Conservation (phyloP, 2,113 vertebrate genomes). For the Grammomys dolichurus region DNA sequence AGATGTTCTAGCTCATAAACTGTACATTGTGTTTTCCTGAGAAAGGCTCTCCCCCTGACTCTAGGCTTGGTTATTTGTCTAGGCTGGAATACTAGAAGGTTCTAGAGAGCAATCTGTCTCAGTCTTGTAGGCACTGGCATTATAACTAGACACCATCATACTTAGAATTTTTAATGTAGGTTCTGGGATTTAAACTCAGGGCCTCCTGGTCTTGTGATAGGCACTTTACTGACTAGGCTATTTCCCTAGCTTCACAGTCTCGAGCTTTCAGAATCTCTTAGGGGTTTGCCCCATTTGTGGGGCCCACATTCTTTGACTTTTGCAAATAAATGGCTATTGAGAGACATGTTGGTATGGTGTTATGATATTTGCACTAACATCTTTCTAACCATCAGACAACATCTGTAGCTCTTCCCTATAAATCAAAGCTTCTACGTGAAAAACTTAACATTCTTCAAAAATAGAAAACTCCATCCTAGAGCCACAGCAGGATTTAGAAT, state of each 20-base stretch:
- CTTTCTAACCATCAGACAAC: not conserved
- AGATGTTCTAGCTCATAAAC: not conserved
- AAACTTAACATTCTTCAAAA: slow-evolving; percentile 12
- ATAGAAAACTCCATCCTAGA: not conserved
- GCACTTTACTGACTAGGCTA: no score
- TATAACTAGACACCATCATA: not conserved
- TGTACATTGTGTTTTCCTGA: not conserved
- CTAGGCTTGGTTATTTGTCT: not conserved
- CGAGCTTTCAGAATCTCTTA: not conserved
- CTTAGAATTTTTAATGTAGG: not conserved
- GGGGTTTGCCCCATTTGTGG: not conserved
- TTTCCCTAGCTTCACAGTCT: not conserved
- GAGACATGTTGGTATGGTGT: not conserved
- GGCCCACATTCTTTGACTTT: not conserved
- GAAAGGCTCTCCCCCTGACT: not conserved
- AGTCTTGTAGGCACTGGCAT: not conserved
- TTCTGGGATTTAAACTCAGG: not conserved
- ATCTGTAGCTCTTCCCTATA: not conserved
- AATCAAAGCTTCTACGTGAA: not conserved
- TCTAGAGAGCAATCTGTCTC: not conserved
- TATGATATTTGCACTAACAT: not conserved
- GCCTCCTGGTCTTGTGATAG: not conserved
- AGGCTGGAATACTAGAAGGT: not conserved
- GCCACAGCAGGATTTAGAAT: not conserved
- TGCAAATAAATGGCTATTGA: not conserved